phyloP scores from a whole-genome alignment of 2,113 vertebrate species.

The Xyrauchen texanus region DNA sequence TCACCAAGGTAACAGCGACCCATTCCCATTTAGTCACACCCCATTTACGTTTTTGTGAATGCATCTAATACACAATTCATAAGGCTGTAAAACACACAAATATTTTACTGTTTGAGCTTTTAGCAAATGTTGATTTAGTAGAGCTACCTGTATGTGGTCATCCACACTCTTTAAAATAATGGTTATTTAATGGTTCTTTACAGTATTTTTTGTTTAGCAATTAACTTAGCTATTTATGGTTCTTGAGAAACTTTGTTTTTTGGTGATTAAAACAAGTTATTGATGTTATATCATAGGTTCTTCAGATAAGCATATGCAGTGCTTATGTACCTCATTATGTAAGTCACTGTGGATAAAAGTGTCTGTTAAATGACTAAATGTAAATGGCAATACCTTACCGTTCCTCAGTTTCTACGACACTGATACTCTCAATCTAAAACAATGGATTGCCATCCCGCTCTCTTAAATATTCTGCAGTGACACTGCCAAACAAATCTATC shows the following conservation, averaged over 20 bases:
- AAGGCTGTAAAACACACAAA: background rate
- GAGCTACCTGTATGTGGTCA: too few relatives aligned
- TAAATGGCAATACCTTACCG: background rate
- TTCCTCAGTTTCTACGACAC: background rate
- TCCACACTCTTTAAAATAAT: too few relatives aligned
- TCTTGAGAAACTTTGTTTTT: too few relatives aligned
- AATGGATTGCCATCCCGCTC: conserved; percentile 2
- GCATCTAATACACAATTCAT: conserved; percentile 6
- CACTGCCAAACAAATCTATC: conserved; percentile 17
- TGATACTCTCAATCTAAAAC: conserved; percentile 16
- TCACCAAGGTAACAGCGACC: conserved; percentile 81
- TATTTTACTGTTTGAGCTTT: background rate
- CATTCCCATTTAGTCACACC: background rate
- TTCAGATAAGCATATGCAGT: too few relatives aligned
- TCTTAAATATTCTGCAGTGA: background rate
- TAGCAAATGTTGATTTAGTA: background rate
- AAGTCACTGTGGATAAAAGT: too few relatives aligned
- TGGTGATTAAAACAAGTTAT: too few relatives aligned
- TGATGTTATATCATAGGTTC: too few relatives aligned
- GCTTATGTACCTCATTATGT: too few relatives aligned
- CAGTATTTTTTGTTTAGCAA: too few relatives aligned
- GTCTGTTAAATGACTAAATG: too few relatives aligned
- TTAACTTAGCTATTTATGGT: too few relatives aligned
- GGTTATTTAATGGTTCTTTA: too few relatives aligned
- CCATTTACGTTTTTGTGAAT: background rate